Evolutionary conservation across 1,140 invertebrate genomes (phyloP).

Genomic region (Cryptotermes secundus): DNA sequence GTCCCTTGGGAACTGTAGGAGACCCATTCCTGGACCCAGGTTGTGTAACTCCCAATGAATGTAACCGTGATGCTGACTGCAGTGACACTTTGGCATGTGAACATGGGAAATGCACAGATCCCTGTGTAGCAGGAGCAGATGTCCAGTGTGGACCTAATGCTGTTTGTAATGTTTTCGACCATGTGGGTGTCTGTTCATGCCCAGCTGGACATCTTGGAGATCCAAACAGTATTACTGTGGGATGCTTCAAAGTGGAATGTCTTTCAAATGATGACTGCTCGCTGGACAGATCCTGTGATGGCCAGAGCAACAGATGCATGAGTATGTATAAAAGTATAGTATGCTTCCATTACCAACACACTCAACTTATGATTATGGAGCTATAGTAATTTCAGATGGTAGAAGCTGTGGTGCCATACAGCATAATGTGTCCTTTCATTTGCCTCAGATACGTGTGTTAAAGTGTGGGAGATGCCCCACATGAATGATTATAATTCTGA

Average conservation of each 20-base stretch:
- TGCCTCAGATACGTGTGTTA: not conserved
- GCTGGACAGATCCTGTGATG: slow-evolving; percentile 71
- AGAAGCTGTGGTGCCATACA: not conserved
- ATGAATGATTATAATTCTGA: too few species aligned
- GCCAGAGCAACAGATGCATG: slow-evolving; percentile 72
- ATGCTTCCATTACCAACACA: not conserved
- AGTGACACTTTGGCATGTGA: slow-evolving; percentile 69
- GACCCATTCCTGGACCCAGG: slow-evolving; percentile 71
- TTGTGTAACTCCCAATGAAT: slow-evolving; percentile 71
- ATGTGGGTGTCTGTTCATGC: slow-evolving; percentile 69
- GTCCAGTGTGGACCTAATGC: slow-evolving; percentile 68
- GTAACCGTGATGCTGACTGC: slow-evolving; percentile 66
- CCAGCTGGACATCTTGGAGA: slow-evolving; percentile 78
- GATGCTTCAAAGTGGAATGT: slow-evolving; percentile 84
- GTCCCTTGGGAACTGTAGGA: slow-evolving; percentile 73
- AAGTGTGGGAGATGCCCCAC: too few species aligned
- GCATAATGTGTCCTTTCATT: slow-evolving; percentile 19
- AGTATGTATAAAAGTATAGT: slow-evolving; percentile 52
- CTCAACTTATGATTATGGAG: too few species aligned
- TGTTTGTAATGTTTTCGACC: slow-evolving; percentile 68
- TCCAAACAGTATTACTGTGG: slow-evolving; percentile 66
- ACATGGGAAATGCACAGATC: slow-evolving; percentile 71
- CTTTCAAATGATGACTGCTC: slow-evolving; percentile 72
- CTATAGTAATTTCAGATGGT: not conserved
- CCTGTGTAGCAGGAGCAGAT: slow-evolving; percentile 57